Evolutionary conservation across 2,797 vertebrate genomes (phyloP).

Genomic region (Megalops cyprinoides): DNA sequence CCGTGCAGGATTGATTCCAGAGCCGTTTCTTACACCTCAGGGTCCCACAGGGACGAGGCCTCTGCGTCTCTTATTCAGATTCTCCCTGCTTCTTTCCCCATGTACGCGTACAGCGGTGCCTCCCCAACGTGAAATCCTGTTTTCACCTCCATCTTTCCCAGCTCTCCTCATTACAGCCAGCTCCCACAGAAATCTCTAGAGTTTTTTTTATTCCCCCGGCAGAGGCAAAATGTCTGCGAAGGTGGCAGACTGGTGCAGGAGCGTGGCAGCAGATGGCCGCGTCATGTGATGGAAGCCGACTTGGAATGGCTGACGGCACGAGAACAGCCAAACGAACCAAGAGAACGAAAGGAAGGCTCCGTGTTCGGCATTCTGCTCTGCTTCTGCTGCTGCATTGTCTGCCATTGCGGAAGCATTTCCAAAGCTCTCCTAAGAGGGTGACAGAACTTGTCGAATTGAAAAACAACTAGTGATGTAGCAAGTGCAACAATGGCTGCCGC

Average conservation of each 20-base stretch:
- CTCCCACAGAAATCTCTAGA: constrained; percentile 31
- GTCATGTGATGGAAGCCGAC: constrained; percentile 38
- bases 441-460: neutral
- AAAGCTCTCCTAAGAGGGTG: neutral
- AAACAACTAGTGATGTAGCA: neutral
- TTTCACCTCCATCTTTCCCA: constrained; percentile 38
- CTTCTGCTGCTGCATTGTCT: neutral
- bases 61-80: neutral
- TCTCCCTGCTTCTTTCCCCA: neutral
- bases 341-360: neutral
- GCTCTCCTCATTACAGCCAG: constrained; percentile 42
- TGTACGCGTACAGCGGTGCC: neutral
- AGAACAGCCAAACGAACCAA: constrained; percentile 36
- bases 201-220: neutral
- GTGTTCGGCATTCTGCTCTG: neutral
- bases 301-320: constrained; percentile 11
- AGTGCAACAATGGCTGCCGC: neutral
- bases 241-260: constrained; percentile 3
- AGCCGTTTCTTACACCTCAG: constrained; percentile 33
- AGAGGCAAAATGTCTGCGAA: neutral
- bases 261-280: constrained; percentile 29
- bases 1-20: constrained; percentile 39
- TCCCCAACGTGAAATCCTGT: neutral
- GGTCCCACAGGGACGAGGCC: constrained; percentile 21
- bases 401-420: neutral